These are phyloP conservation scores for Saguinus midas DNA, from an alignment of 2,113 vertebrate species.

Conservation along the genomic window DNA sequence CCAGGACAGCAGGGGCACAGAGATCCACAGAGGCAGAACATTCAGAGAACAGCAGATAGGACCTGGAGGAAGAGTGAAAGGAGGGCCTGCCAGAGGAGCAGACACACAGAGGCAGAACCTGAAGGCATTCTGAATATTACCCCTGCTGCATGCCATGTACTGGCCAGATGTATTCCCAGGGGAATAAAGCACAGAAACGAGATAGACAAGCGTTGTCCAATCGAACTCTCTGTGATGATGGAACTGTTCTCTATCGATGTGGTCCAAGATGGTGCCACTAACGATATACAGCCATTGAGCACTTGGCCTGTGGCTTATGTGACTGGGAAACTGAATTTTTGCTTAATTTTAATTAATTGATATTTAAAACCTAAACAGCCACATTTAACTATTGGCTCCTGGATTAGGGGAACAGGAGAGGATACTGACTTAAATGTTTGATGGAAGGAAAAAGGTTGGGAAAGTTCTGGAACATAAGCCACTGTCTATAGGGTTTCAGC, in stretches of 20 bases:
- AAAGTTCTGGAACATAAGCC: not conserved
- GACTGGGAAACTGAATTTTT: not conserved
- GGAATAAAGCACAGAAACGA: not conserved
- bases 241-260: not conserved
- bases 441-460: not conserved
- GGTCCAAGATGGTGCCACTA: not conserved
- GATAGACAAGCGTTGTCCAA: not conserved
- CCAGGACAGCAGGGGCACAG: not conserved
- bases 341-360: not conserved
- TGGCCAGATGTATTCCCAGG: not conserved
- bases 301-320: not conserved
- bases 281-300: rapidly evolving
- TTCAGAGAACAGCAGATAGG: not conserved
- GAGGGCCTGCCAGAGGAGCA: not conserved
- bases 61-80: not conserved
- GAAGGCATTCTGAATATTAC: not conserved
- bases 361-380: not conserved
- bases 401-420: not conserved
- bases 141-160: not conserved
- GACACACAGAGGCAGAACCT: not conserved
- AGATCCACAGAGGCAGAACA: not conserved
- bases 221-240: not conserved
- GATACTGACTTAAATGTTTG: not conserved
- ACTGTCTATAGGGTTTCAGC: not conserved
- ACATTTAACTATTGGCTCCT: not conserved